Evolutionary conservation across 2,113 vertebrate species (phyloP).

Genomic region (Zeus faber): DNA sequence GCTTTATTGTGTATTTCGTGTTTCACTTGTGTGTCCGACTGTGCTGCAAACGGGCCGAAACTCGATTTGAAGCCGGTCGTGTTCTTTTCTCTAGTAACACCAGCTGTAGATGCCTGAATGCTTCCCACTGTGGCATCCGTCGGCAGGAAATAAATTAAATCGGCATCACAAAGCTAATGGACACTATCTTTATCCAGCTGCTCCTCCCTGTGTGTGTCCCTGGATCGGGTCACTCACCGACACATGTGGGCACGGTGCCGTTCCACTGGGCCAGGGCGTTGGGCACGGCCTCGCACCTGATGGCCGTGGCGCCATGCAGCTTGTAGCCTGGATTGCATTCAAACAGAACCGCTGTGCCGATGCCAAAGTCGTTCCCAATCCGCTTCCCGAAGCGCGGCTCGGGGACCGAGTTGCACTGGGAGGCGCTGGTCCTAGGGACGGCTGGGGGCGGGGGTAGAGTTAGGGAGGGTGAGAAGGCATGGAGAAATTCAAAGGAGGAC

Average conservation of each 20-base stretch:
- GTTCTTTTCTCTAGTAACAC: too few relatives aligned
- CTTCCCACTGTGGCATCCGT: conserved; percentile 22
- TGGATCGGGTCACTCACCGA: conserved; percentile 78
- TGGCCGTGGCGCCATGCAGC: conserved; percentile 86
- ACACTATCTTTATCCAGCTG: conserved; percentile 28
- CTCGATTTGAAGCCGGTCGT: too few relatives aligned
- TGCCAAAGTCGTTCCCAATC: conserved; percentile 94
- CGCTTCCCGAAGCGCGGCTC: conserved; percentile 95
- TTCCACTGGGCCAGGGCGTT: conserved; percentile 96
- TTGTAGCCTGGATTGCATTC: conserved; percentile 95
- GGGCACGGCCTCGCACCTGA: conserved; percentile 93
- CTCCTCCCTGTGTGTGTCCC: conserved; percentile 10
- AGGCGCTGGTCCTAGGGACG: conserved; percentile 94
- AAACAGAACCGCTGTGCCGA: conserved; percentile 88
- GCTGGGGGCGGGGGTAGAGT: conserved; percentile 66
- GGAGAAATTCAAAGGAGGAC: conserved; percentile 6
- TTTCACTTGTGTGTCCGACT: too few relatives aligned
- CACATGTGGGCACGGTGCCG: conserved; percentile 92
- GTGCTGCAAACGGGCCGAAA: too few relatives aligned
- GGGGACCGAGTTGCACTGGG: conserved; percentile 94
- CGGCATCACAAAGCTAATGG: too few relatives aligned
- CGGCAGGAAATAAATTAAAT: too few relatives aligned
- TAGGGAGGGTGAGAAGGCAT: conserved; percentile 20
- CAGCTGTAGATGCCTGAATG: conserved; percentile 18
- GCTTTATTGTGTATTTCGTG: too few relatives aligned